Percentiles rank a stretch among this genome's conserved stretches.
phyloP scores from a whole-genome alignment of 92 coral and sea anemone genomes.

The Porites cylindrica region DNA sequence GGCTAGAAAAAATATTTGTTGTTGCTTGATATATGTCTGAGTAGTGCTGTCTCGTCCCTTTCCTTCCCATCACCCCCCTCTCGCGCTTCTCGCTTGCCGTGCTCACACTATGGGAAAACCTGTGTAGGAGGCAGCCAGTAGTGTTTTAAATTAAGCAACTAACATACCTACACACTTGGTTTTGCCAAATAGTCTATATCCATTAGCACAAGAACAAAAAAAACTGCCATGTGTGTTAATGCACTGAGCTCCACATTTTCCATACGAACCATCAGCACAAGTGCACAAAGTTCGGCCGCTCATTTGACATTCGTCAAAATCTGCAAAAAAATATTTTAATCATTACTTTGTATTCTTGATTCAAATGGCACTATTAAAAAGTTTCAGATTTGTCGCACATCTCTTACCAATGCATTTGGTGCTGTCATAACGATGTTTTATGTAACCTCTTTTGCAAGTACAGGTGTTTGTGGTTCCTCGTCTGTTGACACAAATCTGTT shows the following conservation, averaged over 20 bases:
- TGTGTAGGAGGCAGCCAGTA: neutral
- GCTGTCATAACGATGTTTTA: neutral
- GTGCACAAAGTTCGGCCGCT: neutral
- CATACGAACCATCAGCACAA: neutral
- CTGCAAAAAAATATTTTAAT: neutral
- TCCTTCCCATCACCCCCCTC: no score
- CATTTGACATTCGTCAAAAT: neutral
- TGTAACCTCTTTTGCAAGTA: neutral
- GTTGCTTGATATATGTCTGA: no score
- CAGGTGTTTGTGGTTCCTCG: neutral
- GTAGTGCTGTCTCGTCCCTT: no score
- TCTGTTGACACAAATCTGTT: neutral
- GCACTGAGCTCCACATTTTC: neutral
- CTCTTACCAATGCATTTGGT: conserved; percentile 7
- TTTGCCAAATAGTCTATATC: neutral
- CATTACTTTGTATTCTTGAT: neutral
- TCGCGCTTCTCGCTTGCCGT: neutral
- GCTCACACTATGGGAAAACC: neutral
- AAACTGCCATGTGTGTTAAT: neutral
- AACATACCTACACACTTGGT: conserved; percentile 6
- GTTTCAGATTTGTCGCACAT: no score
- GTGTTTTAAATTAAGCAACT: no score
- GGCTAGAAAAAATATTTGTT: no score
- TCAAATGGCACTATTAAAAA: no score
- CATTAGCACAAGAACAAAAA: neutral